Evolutionary conservation across 2,797 vertebrate species (phyloP), one percentile per base, ranked within the genome.

Genomic region (Aulostomus chinensis): DNA sequence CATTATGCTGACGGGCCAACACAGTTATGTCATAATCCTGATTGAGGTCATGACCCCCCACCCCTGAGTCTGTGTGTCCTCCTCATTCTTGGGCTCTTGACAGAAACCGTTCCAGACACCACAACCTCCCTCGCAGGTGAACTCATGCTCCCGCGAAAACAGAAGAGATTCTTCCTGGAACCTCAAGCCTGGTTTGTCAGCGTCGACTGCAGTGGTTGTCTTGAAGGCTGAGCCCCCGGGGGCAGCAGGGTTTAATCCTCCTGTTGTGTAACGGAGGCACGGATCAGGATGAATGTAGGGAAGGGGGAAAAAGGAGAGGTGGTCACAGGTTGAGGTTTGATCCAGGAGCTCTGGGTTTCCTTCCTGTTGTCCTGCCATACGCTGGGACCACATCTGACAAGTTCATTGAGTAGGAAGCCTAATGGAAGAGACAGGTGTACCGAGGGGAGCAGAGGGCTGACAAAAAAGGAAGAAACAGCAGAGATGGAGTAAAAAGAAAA

Each of bases 161-260:
- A 60, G 37, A 56, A 36, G 28, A 0, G 29, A 33, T 56, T 62
- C 13, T 9, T 7, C 26, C 16, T 34, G n/a, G 29, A 50, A 40
- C 37, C 33, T 40, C 2, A 11, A 52, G 34, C 41, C 26, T 12
- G 16, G 56, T 70, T 31, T 55, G 49, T 63, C 53, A 53, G 48
- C 34, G 38, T 15, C 42, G n/a, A 40, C 38, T 47, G 34, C 15
- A 17, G 34, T 37, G 40, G 39, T 51, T 4, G 12, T 36, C 56
- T 58, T 18, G 32, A 58, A 41, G 39, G 35, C 53, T 66, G 31
- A 43, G 39, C 26, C 48, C 34, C 25, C 11, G 45, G 21, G 50
- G 0, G 12, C 5, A 43, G 33, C 29, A 32, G 25, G 68, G 2
- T 53, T 36, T 78, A 74, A 74, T 73, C 69, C 65, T 56, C 52